Evolutionary conservation across 1,140 invertebrate genomes (phyloP).

Genomic region (Telenomus remus): DNA sequence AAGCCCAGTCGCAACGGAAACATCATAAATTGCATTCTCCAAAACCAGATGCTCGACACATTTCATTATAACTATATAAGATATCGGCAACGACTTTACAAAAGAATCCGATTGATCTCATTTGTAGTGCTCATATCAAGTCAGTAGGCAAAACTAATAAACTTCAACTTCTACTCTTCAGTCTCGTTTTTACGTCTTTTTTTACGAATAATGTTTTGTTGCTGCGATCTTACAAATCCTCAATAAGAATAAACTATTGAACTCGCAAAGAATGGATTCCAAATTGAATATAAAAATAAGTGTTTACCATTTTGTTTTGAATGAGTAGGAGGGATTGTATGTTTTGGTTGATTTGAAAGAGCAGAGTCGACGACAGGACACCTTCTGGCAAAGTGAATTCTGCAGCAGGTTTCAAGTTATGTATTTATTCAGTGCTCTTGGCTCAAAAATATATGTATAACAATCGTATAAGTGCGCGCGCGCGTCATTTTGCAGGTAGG

Average conservation of each 20-base stretch:
- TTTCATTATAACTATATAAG: constrained; percentile 56
- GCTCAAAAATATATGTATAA: constrained; percentile 17
- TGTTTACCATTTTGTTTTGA: no score
- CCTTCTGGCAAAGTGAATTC: constrained; percentile 41
- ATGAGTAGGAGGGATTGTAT: constrained; percentile 20
- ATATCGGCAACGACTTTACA: constrained; percentile 35
- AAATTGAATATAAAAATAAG: no score
- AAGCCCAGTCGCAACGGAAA: constrained; percentile 36
- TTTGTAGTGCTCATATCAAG: constrained; percentile 45
- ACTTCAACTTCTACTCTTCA: constrained; percentile 34
- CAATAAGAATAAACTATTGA: no score
- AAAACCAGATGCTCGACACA: constrained; percentile 33
- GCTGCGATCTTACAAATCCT: no score
- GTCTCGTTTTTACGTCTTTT: no score
- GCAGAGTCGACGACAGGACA: constrained; percentile 39
- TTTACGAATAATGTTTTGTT: no score
- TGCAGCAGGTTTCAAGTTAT: constrained; percentile 17
- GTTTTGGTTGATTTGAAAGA: constrained; percentile 46
- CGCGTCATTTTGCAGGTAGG: constrained; percentile 49
- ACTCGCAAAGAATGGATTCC: no score
- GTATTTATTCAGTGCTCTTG: constrained; percentile 17
- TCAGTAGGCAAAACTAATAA: constrained; percentile 38
- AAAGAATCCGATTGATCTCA: constrained; percentile 48
- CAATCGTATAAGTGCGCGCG: constrained; percentile 51
- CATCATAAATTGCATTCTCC: constrained; percentile 53